Evolutionary conservation across 2,797 vertebrate species (phyloP), one percentile per base, ranked within the genome.

Genomic region (Myotis pilosus): DNA sequence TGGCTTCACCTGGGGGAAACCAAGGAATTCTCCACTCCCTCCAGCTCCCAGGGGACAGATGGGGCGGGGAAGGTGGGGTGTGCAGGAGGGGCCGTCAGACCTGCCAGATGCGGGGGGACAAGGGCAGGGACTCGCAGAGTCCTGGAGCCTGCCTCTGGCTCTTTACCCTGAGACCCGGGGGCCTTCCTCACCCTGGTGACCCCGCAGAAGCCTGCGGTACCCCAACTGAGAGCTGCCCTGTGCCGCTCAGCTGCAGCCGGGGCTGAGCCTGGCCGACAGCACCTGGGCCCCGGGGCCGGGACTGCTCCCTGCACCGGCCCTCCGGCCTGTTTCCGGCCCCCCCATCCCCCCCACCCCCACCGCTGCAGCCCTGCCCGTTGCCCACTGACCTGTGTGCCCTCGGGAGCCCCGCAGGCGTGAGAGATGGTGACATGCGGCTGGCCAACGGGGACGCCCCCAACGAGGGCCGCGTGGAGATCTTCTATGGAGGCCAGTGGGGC

Each of bases 401-500:
- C 0, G 23, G 74, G 76, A 36, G 33, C 36, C 33, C 51, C 1
- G 5, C 53, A 96, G 92, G 89, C 0, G 1, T 2, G 8, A 15
- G 90, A 1, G 92, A 97, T 0, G 96, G 97, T 3, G 95, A 95
- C 92, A 71, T 96, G 94, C 74, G 96, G 16, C 87, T 97, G 94
- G 94, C n/a, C 0, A 1, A 76, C 0, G 97, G 97, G 60, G 62
- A 60, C 19, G 1, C 71, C 1, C 6, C 82, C 88, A 92, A 20
- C 3, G 60, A 97, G 79, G 97, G 96, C 60, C 94, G 96, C 0
- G 97, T 97, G 92, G 97, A 97, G 74, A 95, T 97, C 87, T 97
- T 95, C 96, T 96, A 97, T 28, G 15, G 38, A 7, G 97, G 97
- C 94, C 95, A 69, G 86, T 97, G 96, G 97, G 97, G 97, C 60